Evolutionary conservation across 2,888 invertebrate genomes (phyloP).

Genomic region (Ornithoptera alexandrae): DNA sequence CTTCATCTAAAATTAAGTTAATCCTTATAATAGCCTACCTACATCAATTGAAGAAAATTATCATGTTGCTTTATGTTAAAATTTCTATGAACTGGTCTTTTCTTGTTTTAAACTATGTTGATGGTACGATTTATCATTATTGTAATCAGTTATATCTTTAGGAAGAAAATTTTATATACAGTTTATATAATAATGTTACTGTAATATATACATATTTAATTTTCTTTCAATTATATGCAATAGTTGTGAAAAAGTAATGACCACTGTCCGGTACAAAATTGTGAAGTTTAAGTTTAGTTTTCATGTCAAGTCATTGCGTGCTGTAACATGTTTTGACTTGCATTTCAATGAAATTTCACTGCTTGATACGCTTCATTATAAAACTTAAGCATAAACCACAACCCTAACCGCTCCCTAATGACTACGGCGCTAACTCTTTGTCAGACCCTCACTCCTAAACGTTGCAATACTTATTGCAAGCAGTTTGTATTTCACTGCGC

Average conservation of each 20-base stretch:
- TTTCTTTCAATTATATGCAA: too few relatives aligned
- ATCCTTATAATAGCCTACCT: too few relatives aligned
- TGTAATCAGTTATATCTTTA: too few relatives aligned
- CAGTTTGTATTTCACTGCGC: slow-evolving; percentile 28
- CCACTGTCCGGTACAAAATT: not conserved
- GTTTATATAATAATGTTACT: too few relatives aligned
- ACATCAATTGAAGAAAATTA: too few relatives aligned
- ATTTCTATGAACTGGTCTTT: too few relatives aligned
- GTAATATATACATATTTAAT: too few relatives aligned
- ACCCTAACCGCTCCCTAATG: slow-evolving; percentile 17
- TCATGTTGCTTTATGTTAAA: too few relatives aligned
- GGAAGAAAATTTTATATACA: too few relatives aligned
- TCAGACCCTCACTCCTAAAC: slow-evolving; percentile 16
- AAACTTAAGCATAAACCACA: slow-evolving; percentile 22
- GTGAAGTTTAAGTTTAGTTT: not conserved
- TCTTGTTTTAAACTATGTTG: too few relatives aligned
- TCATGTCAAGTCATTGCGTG: not conserved
- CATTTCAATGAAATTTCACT: not conserved
- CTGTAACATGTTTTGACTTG: not conserved
- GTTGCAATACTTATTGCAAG: slow-evolving; percentile 29
- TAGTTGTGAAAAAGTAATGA: not conserved
- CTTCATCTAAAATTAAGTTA: too few relatives aligned
- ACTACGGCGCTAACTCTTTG: slow-evolving; percentile 24
- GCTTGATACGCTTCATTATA: not conserved
- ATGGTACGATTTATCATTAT: too few relatives aligned